phyloP scores from a whole-genome alignment of 2,797 vertebrate species.

The Schizothorax lantsangensis region DNA sequence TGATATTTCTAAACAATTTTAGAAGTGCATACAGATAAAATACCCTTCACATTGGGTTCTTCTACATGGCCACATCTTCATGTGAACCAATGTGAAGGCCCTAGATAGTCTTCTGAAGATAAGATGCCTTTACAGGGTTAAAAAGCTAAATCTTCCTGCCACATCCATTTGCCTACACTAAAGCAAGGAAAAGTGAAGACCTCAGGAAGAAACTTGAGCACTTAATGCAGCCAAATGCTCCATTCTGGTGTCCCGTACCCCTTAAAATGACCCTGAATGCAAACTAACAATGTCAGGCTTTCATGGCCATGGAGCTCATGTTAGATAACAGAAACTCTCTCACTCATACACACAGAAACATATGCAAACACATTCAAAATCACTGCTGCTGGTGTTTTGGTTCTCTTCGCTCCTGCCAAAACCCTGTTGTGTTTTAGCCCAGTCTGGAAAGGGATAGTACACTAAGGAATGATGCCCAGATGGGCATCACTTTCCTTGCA shows the following conservation, averaged over 20 bases:
- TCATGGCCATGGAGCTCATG: neutral
- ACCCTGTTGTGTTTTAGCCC: neutral
- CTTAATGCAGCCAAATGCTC: neutral
- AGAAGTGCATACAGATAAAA: neutral
- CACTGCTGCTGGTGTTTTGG: slow-evolving; percentile 41
- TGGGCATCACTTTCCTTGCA: neutral
- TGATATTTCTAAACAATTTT: neutral
- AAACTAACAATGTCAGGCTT: slow-evolving; percentile 24
- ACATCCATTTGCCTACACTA: neutral
- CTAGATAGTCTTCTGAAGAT: neutral
- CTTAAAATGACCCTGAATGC: neutral
- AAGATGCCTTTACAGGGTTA: neutral
- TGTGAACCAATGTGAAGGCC: neutral
- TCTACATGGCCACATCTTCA: neutral
- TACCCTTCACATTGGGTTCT: neutral
- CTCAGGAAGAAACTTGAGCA: neutral
- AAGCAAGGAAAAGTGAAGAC: neutral
- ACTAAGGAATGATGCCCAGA: neutral
- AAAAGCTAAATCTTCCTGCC: neutral
- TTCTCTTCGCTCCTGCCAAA: neutral
- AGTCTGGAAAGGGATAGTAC: slow-evolving; percentile 8
- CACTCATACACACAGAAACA: neutral
- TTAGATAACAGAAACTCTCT: slow-evolving; percentile 29
- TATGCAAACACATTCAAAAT: slow-evolving; percentile 2
- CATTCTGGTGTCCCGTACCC: neutral